Evolutionary conservation across 1,140 invertebrate species (phyloP).

Genomic region (Trigoniulus corallinus): DNA sequence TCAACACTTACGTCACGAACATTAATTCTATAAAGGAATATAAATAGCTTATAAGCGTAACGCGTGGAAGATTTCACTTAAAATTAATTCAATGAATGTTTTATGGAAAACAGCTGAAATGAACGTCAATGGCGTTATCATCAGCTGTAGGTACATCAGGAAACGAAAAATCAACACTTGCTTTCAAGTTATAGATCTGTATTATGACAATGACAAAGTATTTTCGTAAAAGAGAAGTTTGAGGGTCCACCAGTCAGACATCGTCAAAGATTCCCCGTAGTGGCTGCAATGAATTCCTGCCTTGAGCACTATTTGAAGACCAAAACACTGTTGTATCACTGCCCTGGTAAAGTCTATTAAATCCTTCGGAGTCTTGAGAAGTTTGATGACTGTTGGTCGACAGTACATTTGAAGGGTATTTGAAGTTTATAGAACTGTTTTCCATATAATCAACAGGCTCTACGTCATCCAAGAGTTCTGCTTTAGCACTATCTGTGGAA

Average conservation of each 20-base stretch:
- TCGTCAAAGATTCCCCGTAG: constrained; percentile 71
- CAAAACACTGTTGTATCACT: constrained; percentile 14
- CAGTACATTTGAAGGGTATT: not conserved
- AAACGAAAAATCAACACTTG: no score
- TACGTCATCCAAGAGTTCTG: constrained; percentile 39
- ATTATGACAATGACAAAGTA: no score
- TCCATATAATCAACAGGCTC: constrained; percentile 41
- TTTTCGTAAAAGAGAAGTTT: no score
- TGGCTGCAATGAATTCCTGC: constrained; percentile 27
- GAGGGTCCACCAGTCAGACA: constrained; percentile 31
- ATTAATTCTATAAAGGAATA: no score
- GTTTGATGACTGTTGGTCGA: constrained; percentile 10
- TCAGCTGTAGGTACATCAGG: no score
- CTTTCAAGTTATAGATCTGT: no score
- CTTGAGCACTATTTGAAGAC: constrained; percentile 6
- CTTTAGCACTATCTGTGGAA: constrained; percentile 38
- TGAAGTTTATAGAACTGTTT: constrained; percentile 11
- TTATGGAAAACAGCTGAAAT: no score
- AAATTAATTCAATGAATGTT: no score
- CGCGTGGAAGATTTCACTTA: no score
- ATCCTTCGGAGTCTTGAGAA: not conserved
- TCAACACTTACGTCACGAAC: no score
- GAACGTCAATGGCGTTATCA: no score
- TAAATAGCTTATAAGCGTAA: no score
- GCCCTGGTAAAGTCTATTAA: constrained; percentile 6